Conservation (phyloP, 1,140 invertebrate species). For the Bombus confusus region DNA sequence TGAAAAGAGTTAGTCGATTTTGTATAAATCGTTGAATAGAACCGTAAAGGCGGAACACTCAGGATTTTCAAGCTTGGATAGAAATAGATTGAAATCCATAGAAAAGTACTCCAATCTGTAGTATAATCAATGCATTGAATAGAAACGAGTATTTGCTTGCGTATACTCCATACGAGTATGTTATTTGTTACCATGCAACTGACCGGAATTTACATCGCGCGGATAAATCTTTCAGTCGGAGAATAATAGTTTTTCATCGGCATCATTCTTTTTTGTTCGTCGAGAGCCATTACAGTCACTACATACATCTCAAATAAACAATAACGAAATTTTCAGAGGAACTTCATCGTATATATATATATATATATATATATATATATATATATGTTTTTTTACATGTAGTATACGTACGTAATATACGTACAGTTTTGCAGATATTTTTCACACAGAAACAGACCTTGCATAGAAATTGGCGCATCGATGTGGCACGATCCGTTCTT, state of each 20-base stretch:
- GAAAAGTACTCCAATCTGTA: not conserved
- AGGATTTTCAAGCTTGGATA: not conserved
- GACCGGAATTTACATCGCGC: not conserved
- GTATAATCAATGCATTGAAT: not conserved
- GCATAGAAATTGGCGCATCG: not conserved
- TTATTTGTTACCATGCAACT: not conserved
- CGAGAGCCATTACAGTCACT: not conserved
- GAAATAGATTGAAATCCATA: not conserved
- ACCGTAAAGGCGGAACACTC: not conserved
- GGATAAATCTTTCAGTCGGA: not conserved
- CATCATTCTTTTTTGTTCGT: not conserved
- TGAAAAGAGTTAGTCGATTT: not conserved
- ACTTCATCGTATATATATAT: too few species aligned
- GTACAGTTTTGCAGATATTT: too few species aligned
- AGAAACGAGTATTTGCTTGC: slow-evolving; percentile 1
- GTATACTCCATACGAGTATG: not conserved
- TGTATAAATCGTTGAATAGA: not conserved
- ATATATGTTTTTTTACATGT: too few species aligned
- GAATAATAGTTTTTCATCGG: not conserved
- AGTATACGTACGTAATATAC: too few species aligned
- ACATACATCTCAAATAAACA: too few species aligned
- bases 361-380: too few species aligned
- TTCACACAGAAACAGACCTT: too few species aligned
- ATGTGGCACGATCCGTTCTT: not conserved
- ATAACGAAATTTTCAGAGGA: not conserved